These are phyloP conservation scores for Drosophila kurseongensis DNA, from an alignment of 1,140 invertebrate genomes.

Conservation along the genomic window DNA sequence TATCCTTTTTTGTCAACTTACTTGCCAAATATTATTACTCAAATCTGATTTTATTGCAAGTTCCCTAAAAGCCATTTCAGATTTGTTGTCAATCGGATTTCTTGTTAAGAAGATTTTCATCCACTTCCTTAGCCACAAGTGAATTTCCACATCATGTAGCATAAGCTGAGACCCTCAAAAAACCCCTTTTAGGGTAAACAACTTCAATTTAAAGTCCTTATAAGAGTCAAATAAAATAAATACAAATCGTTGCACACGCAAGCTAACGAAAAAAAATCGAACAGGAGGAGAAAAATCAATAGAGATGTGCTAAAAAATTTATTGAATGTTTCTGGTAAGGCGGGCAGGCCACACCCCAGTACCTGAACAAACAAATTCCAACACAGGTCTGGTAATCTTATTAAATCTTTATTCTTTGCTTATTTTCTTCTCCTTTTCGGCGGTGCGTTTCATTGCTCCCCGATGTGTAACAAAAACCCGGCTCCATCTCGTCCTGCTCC, in stretches of 20 bases:
- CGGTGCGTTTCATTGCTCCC: conserved; percentile 66
- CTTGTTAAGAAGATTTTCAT: conserved; percentile 22
- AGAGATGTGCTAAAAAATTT: conserved; percentile 42
- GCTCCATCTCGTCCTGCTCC: not conserved
- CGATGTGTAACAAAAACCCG: conserved; percentile 65
- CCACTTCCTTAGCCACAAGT: conserved; percentile 35
- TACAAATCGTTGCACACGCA: conserved; percentile 50
- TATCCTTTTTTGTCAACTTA: conserved; percentile 11
- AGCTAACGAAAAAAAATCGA: conserved; percentile 9
- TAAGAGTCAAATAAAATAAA: conserved; percentile 47
- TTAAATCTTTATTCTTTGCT: conserved; percentile 66
- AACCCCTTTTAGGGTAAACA: conserved; percentile 42
- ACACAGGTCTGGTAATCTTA: conserved; percentile 72
- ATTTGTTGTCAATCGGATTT: conserved; percentile 49
- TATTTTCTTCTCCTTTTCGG: conserved; percentile 26
- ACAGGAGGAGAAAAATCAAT: conserved; percentile 45
- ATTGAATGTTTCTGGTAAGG: conserved; percentile 48
- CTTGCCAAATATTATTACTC: conserved; percentile 16
- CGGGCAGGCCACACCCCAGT: conserved; percentile 47
- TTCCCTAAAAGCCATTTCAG: not conserved
- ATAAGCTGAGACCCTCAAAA: conserved; percentile 6
- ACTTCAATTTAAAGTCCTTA: conserved; percentile 54
- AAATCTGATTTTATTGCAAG: conserved; percentile 35
- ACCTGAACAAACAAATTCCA: conserved; percentile 68
- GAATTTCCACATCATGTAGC: conserved; percentile 56